phyloP scores from a whole-genome alignment of 2,888 invertebrate species.

The Callimorpha dominula region DNA sequence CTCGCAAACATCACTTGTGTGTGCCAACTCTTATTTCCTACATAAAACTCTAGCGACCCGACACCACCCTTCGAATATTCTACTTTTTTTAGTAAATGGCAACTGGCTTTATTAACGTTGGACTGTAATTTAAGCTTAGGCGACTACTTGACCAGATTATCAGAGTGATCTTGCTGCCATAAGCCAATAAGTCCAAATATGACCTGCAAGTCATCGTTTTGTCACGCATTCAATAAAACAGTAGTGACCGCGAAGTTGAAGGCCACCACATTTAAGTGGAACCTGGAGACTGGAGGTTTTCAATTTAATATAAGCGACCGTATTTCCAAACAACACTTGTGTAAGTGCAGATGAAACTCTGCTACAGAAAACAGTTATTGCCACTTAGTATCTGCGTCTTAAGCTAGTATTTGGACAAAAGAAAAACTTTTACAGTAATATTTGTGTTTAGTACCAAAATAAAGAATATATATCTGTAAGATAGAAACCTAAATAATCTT shows the following conservation, averaged over 20 bases:
- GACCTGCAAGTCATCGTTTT: background rate
- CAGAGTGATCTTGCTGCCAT: too few species aligned
- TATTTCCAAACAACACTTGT: background rate
- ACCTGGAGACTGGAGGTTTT: background rate
- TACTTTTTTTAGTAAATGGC: background rate
- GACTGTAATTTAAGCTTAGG: too few species aligned
- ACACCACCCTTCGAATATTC: background rate
- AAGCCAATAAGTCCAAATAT: background rate
- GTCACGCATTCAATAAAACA: background rate
- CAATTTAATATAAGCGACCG: too few species aligned
- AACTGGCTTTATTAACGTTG: background rate
- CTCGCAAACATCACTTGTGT: background rate
- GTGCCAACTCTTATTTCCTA: background rate
- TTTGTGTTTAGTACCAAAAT: background rate
- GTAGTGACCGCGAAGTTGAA: background rate
- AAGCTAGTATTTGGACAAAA: background rate
- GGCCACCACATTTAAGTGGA: too few species aligned
- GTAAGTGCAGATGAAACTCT: background rate
- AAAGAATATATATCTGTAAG: background rate
- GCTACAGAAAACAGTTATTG: background rate
- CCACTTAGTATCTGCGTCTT: background rate
- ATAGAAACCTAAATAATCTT: constrained; percentile 9
- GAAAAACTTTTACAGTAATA: background rate
- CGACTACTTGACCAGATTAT: too few species aligned
- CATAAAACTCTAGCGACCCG: too few species aligned